Evolutionary conservation across 2,113 vertebrate species (phyloP).

Genomic region (Neogobius melanostomus): DNA sequence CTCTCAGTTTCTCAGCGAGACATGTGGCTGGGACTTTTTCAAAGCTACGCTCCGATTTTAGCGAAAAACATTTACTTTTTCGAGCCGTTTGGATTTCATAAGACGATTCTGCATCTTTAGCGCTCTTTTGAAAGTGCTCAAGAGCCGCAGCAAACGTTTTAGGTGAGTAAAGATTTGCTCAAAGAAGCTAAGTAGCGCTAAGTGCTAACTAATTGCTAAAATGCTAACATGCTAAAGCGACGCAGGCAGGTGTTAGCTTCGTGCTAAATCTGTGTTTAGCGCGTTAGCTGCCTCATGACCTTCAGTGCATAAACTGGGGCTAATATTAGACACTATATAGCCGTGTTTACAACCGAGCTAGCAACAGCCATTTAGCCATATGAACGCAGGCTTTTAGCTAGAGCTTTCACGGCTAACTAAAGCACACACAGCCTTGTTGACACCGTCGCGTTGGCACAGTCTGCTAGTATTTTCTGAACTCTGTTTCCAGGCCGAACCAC

Average conservation of each 20-base stretch:
- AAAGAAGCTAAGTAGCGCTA: slow-evolving; percentile 37
- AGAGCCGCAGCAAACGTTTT: slow-evolving; percentile 19
- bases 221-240: slow-evolving; percentile 45
- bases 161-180: slow-evolving; percentile 51
- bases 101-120: slow-evolving; percentile 14
- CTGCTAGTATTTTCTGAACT: slow-evolving; percentile 41
- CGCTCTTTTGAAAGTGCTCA: slow-evolving; percentile 2
- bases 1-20: slow-evolving; percentile 48
- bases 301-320: slow-evolving; percentile 42
- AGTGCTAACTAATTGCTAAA: slow-evolving; percentile 38
- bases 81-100: slow-evolving; percentile 11
- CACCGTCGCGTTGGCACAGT: slow-evolving; percentile 59
- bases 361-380: slow-evolving; percentile 24
- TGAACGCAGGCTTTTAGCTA: slow-evolving; percentile 22
- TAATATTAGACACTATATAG: slow-evolving; percentile 39
- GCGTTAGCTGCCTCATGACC: slow-evolving; percentile 55
- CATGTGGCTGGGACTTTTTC: slow-evolving; percentile 73
- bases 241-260: slow-evolving; percentile 64
- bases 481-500: slow-evolving; percentile 46
- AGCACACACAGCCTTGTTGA: slow-evolving; percentile 46
- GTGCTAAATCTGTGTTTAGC: slow-evolving; percentile 25
- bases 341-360: slow-evolving; percentile 18
- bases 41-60: slow-evolving; percentile 53
- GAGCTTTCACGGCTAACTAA: slow-evolving; percentile 34
- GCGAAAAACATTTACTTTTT: slow-evolving; percentile 26